Percentiles rank a stretch among this genome's conserved stretches.
Conservation (phyloP, 2,888 invertebrate genomes). For the Rotaria macrura region DNA sequence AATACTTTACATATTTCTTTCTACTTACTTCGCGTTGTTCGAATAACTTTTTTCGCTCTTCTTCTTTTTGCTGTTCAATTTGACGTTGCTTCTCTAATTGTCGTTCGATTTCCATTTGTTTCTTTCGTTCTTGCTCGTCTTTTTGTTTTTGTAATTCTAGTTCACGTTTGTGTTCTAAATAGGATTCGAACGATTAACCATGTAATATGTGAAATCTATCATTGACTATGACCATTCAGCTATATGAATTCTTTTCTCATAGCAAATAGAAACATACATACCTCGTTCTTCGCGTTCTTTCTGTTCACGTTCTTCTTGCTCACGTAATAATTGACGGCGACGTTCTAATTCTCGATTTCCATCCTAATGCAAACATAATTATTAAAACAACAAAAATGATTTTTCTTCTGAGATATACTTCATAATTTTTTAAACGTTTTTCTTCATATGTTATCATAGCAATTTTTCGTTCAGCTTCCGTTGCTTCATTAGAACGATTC, state of each 20-base stretch:
- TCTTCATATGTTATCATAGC: conserved; percentile 68
- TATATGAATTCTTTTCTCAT: background rate
- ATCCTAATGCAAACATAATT: conserved; percentile 31
- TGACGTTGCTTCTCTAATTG: conserved; percentile 58
- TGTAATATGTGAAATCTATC: background rate
- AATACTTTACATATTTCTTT: background rate
- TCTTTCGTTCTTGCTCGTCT: conserved; percentile 79
- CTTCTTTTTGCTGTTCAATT: conserved; percentile 55
- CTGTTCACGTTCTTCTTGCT: conserved; percentile 81
- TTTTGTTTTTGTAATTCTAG: conserved; percentile 51
- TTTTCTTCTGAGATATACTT: conserved; percentile 57
- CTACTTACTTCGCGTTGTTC: conserved; percentile 58
- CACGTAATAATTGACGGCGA: conserved; percentile 51
- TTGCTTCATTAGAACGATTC: background rate
- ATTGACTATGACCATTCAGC: background rate
- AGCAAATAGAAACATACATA: conserved; percentile 51
- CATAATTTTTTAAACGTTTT: conserved; percentile 87
- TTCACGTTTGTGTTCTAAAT: conserved; percentile 35
- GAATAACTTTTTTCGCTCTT: conserved; percentile 65
- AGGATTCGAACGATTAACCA: background rate
- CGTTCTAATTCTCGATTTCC: conserved; percentile 37
- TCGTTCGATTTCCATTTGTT: conserved; percentile 74
- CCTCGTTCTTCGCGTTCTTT: conserved; percentile 73
- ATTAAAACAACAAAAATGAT: background rate
- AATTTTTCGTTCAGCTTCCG: background rate